Conservation (phyloP, 2,888 invertebrate species). For the Leptinotarsa rubiginosa region DNA sequence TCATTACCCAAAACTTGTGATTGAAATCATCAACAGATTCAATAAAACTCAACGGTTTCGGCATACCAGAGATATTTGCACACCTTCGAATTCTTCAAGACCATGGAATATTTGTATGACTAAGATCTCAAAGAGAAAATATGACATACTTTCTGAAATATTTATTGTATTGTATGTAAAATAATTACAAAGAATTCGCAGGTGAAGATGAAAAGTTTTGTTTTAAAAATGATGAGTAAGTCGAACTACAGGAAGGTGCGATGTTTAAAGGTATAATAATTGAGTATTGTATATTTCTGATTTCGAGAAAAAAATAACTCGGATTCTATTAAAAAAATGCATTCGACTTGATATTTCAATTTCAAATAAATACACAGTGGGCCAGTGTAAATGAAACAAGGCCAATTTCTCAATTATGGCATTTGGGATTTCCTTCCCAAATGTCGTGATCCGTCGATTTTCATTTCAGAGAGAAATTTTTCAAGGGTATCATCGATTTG, state of each 20-base stretch:
- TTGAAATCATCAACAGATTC: neutral
- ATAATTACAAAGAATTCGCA: conserved; percentile 10
- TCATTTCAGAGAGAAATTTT: too few relatives aligned
- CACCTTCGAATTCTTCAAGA: neutral
- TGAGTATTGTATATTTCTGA: neutral
- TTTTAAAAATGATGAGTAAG: conserved; percentile 3
- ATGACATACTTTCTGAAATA: conserved; percentile 18
- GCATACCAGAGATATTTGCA: neutral
- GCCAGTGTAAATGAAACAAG: too few relatives aligned
- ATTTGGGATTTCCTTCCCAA: too few relatives aligned
- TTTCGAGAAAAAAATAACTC: too few relatives aligned
- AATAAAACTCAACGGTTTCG: neutral
- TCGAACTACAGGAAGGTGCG: conserved; percentile 4
- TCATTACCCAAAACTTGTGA: too few relatives aligned
- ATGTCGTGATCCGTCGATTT: too few relatives aligned
- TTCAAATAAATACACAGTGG: too few relatives aligned
- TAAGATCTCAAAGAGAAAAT: conserved; percentile 18
- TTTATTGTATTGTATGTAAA: conserved; percentile 25
- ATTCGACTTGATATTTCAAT: too few relatives aligned
- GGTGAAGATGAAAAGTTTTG: conserved; percentile 10
- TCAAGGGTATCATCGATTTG: too few relatives aligned
- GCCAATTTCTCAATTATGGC: too few relatives aligned
- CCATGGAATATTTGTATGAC: conserved; percentile 21
- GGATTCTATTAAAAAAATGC: too few relatives aligned
- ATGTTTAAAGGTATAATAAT: neutral